Evolutionary conservation across 1,140 invertebrate species (phyloP).

Genomic region (Drosophila persimilis): DNA sequence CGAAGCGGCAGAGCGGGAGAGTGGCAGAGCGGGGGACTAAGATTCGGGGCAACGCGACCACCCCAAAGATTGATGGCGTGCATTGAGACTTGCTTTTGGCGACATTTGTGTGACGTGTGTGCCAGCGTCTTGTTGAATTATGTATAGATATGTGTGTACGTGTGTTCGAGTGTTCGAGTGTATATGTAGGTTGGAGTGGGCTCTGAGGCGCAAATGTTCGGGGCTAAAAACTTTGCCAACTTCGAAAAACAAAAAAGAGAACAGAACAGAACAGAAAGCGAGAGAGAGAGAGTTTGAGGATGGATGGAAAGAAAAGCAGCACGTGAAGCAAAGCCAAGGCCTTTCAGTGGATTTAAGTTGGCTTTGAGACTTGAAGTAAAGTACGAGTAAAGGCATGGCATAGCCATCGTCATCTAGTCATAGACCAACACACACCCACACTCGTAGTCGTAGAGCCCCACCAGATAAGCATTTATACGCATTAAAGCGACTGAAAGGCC

Average conservation of each 20-base stretch:
- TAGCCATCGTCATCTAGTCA: constrained; percentile 58
- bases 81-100: constrained; percentile 74
- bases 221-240: constrained; percentile 76
- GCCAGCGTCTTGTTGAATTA: constrained; percentile 71
- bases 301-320: constrained; percentile 2
- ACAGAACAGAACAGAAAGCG: constrained; percentile 20
- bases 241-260: constrained; percentile 34
- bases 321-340: constrained; percentile 69
- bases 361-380: constrained; percentile 48
- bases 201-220: constrained; percentile 73
- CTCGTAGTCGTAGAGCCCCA: constrained; percentile 16
- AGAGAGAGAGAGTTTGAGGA: constrained; percentile 18
- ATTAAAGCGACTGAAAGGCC: constrained; percentile 69
- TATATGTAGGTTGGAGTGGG: constrained; percentile 7
- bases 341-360: constrained; percentile 74
- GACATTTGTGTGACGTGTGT: constrained; percentile 78
- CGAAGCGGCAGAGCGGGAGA: constrained; percentile 4
- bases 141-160: constrained; percentile 43
- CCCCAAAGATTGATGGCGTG: constrained; percentile 78
- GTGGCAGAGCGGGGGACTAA: not conserved
- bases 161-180: constrained; percentile 4
- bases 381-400: constrained; percentile 4
- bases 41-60: constrained; percentile 1
- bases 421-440: constrained; percentile 20
- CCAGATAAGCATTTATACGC: constrained; percentile 74